These are phyloP conservation scores for Micromesistius poutassou DNA, from an alignment of 2,797 vertebrate species.

Conservation along the genomic window DNA sequence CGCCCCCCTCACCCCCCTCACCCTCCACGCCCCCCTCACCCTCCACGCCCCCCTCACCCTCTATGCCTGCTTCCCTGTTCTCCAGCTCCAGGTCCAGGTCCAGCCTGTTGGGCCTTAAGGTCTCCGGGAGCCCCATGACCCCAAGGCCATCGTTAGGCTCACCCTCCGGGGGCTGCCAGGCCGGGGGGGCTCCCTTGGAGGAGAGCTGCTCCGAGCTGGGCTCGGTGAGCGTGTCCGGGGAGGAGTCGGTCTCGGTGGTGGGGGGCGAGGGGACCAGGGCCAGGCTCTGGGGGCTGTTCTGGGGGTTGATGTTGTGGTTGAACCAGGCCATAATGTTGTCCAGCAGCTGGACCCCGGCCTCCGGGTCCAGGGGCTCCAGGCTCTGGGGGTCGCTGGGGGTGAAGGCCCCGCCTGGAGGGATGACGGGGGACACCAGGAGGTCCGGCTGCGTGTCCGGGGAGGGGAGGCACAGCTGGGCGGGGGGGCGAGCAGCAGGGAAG, in stretches of 20 bases:
- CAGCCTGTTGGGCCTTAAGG: conserved; percentile 47
- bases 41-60: conserved; percentile 15
- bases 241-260: conserved; percentile 68
- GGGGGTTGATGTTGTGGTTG: conserved; percentile 95
- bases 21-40: conserved; percentile 24
- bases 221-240: conserved; percentile 61
- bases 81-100: conserved; percentile 47
- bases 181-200: not conserved
- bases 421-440: conserved; percentile 70
- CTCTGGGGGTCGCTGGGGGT: conserved; percentile 81
- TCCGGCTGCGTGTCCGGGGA: conserved; percentile 65
- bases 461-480: conserved; percentile 67
- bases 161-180: conserved; percentile 67
- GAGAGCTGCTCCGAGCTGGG: conserved; percentile 34
- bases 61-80: conserved; percentile 24
- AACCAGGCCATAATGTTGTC: conserved; percentile 99
- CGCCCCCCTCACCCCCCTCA: conserved; percentile 12
- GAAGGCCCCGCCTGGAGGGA: conserved; percentile 71
- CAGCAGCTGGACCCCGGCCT: conserved; percentile 88
- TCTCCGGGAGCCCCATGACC: conserved; percentile 25
- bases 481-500: conserved; percentile 32
- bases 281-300: conserved; percentile 93
- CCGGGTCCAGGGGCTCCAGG: conserved; percentile 82
- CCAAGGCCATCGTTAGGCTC: conserved; percentile 31
- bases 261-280: conserved; percentile 75